phyloP scores from a whole-genome alignment of 2,888 invertebrate genomes.

The Cryptophagus acutangulus region DNA sequence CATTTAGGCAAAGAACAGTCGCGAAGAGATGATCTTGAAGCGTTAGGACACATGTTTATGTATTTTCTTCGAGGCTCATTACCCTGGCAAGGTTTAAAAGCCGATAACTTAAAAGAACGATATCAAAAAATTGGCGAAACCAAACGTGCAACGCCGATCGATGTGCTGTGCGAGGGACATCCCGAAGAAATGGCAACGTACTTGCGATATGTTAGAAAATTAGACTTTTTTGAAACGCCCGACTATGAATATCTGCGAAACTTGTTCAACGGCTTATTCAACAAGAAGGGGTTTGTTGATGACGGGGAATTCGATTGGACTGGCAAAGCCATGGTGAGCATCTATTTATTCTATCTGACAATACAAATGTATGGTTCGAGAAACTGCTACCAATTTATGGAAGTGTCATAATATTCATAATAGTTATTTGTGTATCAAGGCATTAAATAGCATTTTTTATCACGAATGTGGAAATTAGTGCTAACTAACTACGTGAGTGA shows the following conservation, averaged over 20 bases:
- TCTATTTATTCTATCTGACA: neutral
- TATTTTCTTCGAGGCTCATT: constrained; percentile 99
- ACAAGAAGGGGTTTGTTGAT: constrained; percentile 78
- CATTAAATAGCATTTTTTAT: no score
- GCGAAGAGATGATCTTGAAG: constrained; percentile 97
- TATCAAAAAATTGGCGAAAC: constrained; percentile 99
- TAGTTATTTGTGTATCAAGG: no score
- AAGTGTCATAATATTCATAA: no score
- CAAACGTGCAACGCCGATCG: constrained; percentile 97
- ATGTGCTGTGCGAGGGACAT: constrained; percentile 82
- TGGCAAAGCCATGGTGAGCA: constrained; percentile 59
- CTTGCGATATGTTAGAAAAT: constrained; percentile 89
- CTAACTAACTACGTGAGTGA: no score
- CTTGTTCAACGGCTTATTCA: constrained; percentile 89
- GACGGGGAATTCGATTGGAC: constrained; percentile 96
- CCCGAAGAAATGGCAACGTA: constrained; percentile 98
- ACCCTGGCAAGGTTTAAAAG: constrained; percentile 99
- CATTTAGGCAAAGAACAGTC: constrained; percentile 99
- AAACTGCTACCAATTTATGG: no score
- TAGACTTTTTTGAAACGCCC: constrained; percentile 99
- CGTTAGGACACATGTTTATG: constrained; percentile 99
- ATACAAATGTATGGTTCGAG: no score
- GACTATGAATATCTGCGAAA: constrained; percentile 98
- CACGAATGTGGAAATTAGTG: no score
- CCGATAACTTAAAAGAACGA: constrained; percentile 97